These are phyloP conservation scores for Chelonoidis abingdonii DNA, from an alignment of 2,113 vertebrate species.

Conservation along the genomic window DNA sequence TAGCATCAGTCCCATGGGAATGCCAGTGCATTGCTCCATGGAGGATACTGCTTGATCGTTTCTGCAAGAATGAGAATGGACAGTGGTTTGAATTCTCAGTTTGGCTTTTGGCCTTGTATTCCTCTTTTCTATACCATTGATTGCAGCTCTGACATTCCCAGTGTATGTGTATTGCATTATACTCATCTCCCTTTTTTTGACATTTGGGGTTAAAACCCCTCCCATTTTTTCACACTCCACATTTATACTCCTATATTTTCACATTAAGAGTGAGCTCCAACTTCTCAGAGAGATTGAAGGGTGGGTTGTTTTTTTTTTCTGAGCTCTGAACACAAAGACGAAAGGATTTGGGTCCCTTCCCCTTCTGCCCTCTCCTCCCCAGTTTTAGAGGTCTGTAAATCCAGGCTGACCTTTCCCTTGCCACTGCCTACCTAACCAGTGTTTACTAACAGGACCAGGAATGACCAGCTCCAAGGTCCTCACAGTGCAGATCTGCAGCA, in stretches of 20 bases:
- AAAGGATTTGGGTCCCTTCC: neutral
- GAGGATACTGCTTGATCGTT: slow-evolving; percentile 29
- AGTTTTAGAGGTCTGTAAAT: slow-evolving; percentile 16
- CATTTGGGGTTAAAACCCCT: neutral
- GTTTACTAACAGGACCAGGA: slow-evolving; percentile 4
- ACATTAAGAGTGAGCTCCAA: neutral
- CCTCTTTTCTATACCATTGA: slow-evolving; percentile 59
- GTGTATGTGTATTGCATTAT: slow-evolving; percentile 51
- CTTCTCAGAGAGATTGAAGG: neutral
- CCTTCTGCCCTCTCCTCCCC: neutral
- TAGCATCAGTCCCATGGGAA: slow-evolving; percentile 19
- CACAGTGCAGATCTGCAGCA: slow-evolving; percentile 70
- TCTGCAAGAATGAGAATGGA: neutral
- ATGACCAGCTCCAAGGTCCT: neutral
- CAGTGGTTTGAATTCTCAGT: slow-evolving; percentile 47
- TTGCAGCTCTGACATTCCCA: slow-evolving; percentile 13
- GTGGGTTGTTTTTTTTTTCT: too few relatives aligned
- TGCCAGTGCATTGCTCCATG: slow-evolving; percentile 25
- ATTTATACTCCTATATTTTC: neutral
- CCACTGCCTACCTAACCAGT: slow-evolving; percentile 23
- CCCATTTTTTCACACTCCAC: neutral
- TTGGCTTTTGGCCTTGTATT: slow-evolving; percentile 30
- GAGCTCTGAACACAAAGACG: neutral
- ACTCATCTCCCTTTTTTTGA: slow-evolving; percentile 19
- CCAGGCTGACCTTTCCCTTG: neutral